phyloP scores from a whole-genome alignment of 2,888 invertebrate genomes.

The Drosophila antonietae region DNA sequence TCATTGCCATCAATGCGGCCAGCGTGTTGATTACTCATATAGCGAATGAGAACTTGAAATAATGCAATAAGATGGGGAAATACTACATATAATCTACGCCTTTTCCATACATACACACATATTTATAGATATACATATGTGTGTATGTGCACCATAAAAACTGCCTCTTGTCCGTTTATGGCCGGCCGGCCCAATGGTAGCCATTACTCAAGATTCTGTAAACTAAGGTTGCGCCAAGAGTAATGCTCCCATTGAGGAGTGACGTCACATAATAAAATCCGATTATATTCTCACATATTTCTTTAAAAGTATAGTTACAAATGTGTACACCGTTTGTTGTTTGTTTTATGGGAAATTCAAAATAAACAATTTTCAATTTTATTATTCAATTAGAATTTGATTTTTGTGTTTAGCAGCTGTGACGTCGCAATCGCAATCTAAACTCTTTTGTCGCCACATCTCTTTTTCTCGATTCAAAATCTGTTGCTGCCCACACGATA shows the following conservation, averaged over 20 bases:
- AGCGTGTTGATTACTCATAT: constrained; percentile 52
- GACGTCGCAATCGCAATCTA: constrained; percentile 20
- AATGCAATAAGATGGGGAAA: constrained; percentile 57
- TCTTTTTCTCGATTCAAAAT: constrained; percentile 1
- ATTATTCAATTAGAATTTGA: background rate
- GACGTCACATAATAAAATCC: constrained; percentile 31
- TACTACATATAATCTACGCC: constrained; percentile 17
- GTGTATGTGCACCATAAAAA: constrained; percentile 18
- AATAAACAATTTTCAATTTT: background rate
- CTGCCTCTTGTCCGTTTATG: constrained; percentile 48
- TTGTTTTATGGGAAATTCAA: background rate
- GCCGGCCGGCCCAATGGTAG: constrained; percentile 61
- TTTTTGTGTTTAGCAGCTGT: background rate
- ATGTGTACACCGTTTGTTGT: background rate
- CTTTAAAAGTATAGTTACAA: no score
- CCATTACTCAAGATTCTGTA: constrained; percentile 18
- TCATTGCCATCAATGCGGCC: constrained; percentile 65
- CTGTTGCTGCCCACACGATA: constrained; percentile 50
- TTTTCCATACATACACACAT: constrained; percentile 4
- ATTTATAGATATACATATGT: background rate
- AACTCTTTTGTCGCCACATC: constrained; percentile 6
- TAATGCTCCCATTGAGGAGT: background rate
- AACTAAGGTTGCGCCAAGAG: constrained; percentile 26
- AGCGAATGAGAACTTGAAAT: constrained; percentile 41
- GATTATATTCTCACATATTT: no score